Percentiles rank a stretch among this genome's conserved stretches.
Conservation (phyloP, 2,888 invertebrate species). For the Phaonia tiefii region DNA sequence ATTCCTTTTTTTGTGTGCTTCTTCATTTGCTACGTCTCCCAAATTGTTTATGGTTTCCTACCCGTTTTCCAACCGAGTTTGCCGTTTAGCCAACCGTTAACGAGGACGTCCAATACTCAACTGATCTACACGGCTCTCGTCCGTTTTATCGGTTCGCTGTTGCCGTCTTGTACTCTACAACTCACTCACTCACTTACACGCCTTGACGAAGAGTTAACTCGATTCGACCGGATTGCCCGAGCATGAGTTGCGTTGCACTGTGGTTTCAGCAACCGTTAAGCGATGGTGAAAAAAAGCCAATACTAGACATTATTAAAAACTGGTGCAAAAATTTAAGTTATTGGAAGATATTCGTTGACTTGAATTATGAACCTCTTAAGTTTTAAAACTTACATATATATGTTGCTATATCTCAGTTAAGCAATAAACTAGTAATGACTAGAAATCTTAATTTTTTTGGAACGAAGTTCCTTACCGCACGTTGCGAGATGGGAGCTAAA, state of each 20-base stretch:
- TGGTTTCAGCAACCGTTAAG: too few relatives aligned
- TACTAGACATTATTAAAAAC: too few relatives aligned
- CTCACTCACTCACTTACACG: not conserved
- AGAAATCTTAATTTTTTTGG: too few relatives aligned
- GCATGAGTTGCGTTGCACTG: slow-evolving; percentile 7
- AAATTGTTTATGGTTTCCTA: not conserved
- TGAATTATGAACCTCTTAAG: too few relatives aligned
- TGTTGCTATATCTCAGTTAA: too few relatives aligned
- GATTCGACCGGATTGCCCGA: not conserved
- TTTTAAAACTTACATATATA: too few relatives aligned
- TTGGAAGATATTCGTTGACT: too few relatives aligned
- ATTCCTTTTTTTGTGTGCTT: slow-evolving; percentile 44
- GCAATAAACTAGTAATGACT: too few relatives aligned
- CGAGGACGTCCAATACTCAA: slow-evolving; percentile 79
- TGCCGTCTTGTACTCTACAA: not conserved
- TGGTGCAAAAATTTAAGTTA: too few relatives aligned
- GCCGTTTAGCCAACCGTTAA: slow-evolving; percentile 72
- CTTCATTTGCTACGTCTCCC: slow-evolving; percentile 38
- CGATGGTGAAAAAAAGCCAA: not conserved
- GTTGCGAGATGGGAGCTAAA: too few relatives aligned
- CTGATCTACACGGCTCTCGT: slow-evolving; percentile 70
- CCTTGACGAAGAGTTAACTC: slow-evolving; percentile 8
- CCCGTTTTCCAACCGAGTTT: slow-evolving; percentile 57
- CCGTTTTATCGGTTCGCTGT: slow-evolving; percentile 3
- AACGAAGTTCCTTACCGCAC: too few relatives aligned